Evolutionary conservation across 2,113 vertebrate species (phyloP), one percentile per base, ranked within the genome.

Genomic region (Labrus mixtus): DNA sequence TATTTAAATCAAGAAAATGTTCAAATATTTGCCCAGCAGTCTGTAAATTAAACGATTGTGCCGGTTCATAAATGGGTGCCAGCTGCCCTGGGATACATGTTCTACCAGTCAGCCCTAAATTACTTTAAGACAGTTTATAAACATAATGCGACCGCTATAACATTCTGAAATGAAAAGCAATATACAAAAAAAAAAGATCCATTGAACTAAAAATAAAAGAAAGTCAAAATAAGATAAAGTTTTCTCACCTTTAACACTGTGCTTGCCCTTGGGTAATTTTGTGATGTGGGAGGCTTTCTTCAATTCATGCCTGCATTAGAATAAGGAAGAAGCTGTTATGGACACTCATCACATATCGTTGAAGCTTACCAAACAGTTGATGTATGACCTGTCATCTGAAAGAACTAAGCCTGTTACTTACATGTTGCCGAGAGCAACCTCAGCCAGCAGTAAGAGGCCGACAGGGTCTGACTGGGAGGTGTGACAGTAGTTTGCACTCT

Each of bases 401-500:
- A 33, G 6, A 60, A 56, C 6, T 23, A 1, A 9, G 8, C 19
- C 2, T 17, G 1, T 53, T 56, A 96, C 98, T 95, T 78, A 99
- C 98, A 98, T 98, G 90, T 97, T 99, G 84, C 98, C 98, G 19
- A 99, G 96, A 45, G 97, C 98, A 17, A 99, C 97, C 87, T 99
- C 98, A 78, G 95, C 98, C 75, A 99, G 88, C 62, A 99, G 94
- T 36, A 99, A 71, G 33, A 99, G 94, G 29, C 98, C 98, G 2
- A 96, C 92, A 0, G 97, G 96, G 84, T 99, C 96, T 20, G 95
- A 94, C 53, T 97, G 97, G 71, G 97, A 98, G 0, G 97, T 96
- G 92, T 98, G 97, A 92, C 98, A 99, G 95, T 99, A 99, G 94
- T 99, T 99, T 10, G 98, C 98, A 76, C 98, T 99, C 93, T 99